phyloP scores from a whole-genome alignment of 1,140 invertebrate species.

The Megalopta genalis region DNA sequence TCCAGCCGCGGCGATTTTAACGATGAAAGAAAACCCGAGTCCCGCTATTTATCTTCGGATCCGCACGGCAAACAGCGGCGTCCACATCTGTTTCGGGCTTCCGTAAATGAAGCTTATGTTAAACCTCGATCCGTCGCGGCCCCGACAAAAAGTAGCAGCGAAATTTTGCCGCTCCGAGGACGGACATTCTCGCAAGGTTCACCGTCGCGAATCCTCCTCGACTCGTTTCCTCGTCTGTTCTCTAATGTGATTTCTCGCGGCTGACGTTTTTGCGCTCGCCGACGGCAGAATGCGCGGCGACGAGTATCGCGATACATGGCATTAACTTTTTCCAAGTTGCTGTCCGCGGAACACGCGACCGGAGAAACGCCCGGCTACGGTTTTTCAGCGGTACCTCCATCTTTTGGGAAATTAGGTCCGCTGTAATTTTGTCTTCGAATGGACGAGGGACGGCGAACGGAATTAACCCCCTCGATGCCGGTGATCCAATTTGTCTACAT shows the following conservation, averaged over 20 bases:
- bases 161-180: background rate
- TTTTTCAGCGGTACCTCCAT: background rate
- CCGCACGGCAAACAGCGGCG: constrained; percentile 13
- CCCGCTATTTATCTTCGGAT: constrained; percentile 35
- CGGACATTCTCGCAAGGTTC: background rate
- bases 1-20: background rate
- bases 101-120: constrained; percentile 46
- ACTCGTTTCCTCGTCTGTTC: background rate
- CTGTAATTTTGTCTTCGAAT: background rate
- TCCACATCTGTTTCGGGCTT: background rate
- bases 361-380: background rate
- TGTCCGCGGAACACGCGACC: background rate
- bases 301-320: background rate
- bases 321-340: background rate
- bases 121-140: constrained; percentile 11
- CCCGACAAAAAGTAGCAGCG: constrained; percentile 16
- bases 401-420: background rate
- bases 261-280: background rate
- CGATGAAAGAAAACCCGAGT: constrained; percentile 5
- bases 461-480: too few species aligned
- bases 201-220: background rate
- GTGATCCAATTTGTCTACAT: too few species aligned
- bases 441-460: background rate
- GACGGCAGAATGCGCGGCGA: background rate
- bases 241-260: background rate